phyloP scores from a whole-genome alignment of 1,140 invertebrate genomes.

The Eumeta japonica region DNA sequence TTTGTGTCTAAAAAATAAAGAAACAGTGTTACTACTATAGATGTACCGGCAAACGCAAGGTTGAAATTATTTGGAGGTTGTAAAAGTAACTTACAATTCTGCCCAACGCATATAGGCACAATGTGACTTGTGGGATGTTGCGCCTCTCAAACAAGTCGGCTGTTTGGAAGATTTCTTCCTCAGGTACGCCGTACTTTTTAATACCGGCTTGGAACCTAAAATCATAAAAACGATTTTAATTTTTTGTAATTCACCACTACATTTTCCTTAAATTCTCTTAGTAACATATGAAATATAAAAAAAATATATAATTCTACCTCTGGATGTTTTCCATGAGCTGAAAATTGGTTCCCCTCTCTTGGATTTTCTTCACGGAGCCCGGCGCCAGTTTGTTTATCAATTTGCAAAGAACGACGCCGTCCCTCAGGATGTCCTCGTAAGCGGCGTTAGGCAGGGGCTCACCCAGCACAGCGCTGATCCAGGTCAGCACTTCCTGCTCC shows the following conservation, averaged over 20 bases:
- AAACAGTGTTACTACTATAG: no score
- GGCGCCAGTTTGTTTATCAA: conserved; percentile 93
- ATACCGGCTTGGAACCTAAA: conserved; percentile 87
- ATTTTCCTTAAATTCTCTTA: not conserved
- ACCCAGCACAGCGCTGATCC: conserved; percentile 87
- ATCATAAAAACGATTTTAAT: conserved; percentile 11
- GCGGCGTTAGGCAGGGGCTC: conserved; percentile 80
- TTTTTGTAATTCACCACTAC: no score
- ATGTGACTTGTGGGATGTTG: conserved; percentile 94
- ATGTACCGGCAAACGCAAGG: not conserved
- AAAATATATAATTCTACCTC: conserved; percentile 53
- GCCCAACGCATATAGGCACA: conserved; percentile 84
- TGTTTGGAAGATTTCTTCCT: conserved; percentile 98
- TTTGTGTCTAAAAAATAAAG: conserved; percentile 71
- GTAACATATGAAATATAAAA: no score
- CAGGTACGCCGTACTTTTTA: conserved; percentile 91
- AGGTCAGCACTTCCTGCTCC: conserved; percentile 85
- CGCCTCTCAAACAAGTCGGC: conserved; percentile 95
- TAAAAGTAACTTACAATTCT: conserved; percentile 74
- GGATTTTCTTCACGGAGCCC: conserved; percentile 95
- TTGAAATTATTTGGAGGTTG: conserved; percentile 6
- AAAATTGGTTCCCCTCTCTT: conserved; percentile 93
- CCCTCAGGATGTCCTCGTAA: conserved; percentile 89
- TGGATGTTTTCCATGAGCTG: conserved; percentile 99
- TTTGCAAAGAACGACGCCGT: conserved; percentile 91